phyloP scores from a whole-genome alignment of 1,140 invertebrate species.

The Rhynchophorus ferrugineus region DNA sequence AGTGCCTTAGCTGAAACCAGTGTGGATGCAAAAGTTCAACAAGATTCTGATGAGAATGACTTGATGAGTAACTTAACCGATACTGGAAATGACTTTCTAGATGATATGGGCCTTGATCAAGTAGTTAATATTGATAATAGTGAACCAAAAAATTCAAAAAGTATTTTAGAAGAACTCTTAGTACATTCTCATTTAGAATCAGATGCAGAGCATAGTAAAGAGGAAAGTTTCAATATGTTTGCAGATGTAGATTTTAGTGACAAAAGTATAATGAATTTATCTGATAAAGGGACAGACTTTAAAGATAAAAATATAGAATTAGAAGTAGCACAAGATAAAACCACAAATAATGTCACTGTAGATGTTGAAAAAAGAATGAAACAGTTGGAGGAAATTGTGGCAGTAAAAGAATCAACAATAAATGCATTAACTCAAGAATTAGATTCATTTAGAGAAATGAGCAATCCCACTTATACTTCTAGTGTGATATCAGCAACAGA shows the following conservation, averaged over 20 bases:
- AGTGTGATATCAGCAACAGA: conserved; percentile 44
- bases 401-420: conserved; percentile 41
- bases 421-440: conserved; percentile 42
- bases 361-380: conserved; percentile 38
- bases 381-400: conserved; percentile 40
- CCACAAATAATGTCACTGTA: conserved; percentile 15
- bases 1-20: conserved; percentile 9
- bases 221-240: conserved; percentile 37
- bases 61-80: conserved; percentile 25
- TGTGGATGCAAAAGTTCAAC: conserved; percentile 15
- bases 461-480: conserved; percentile 33
- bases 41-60: conserved; percentile 20
- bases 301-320: conserved; percentile 14
- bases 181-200: conserved; percentile 30
- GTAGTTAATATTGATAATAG: conserved; percentile 6
- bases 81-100: conserved; percentile 19
- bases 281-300: conserved; percentile 10
- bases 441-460: conserved; percentile 38
- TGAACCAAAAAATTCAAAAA: conserved; percentile 26
- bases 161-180: conserved; percentile 38
- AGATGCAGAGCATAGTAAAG: conserved; percentile 21
- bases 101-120: conserved; percentile 2
- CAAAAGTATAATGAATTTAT: conserved; percentile 31
- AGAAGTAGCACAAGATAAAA: conserved; percentile 24
- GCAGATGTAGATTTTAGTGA: conserved; percentile 35